Evolutionary conservation across 2,888 invertebrate species (phyloP).

Genomic region (Mamestra brassicae): DNA sequence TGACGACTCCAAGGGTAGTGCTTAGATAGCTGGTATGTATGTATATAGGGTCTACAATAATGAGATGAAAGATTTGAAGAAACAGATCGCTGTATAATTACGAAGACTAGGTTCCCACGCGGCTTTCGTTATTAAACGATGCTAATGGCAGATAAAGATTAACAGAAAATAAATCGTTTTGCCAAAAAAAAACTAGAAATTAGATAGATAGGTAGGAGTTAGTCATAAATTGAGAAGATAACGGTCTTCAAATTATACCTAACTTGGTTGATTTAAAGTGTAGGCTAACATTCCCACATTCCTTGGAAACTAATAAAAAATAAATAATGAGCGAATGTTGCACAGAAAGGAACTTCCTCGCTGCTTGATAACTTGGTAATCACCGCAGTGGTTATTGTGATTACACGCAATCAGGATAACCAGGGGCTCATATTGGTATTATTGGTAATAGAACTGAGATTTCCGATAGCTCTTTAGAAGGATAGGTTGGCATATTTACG

Average conservation of each 20-base stretch:
- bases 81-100: background rate
- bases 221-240: constrained; percentile 21
- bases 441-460: no score
- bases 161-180: constrained; percentile 28
- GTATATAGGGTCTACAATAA: background rate
- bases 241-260: background rate
- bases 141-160: constrained; percentile 21
- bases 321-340: background rate
- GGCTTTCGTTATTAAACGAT: constrained; percentile 6
- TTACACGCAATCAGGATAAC: background rate
- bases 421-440: background rate
- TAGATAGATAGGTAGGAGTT: background rate
- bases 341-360: constrained; percentile 1
- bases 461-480: background rate
- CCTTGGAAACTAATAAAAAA: constrained; percentile 12
- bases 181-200: constrained; percentile 1
- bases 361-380: constrained; percentile 9
- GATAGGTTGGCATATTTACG: no score
- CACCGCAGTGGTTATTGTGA: background rate
- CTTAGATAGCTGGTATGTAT: no score
- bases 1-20: background rate
- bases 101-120: background rate
- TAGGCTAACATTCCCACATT: constrained; percentile 26
- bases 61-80: background rate
- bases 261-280: background rate